Evolutionary conservation across 92 coral and sea anemone species (phyloP).

Genomic region (Virgularia gustaviana): DNA sequence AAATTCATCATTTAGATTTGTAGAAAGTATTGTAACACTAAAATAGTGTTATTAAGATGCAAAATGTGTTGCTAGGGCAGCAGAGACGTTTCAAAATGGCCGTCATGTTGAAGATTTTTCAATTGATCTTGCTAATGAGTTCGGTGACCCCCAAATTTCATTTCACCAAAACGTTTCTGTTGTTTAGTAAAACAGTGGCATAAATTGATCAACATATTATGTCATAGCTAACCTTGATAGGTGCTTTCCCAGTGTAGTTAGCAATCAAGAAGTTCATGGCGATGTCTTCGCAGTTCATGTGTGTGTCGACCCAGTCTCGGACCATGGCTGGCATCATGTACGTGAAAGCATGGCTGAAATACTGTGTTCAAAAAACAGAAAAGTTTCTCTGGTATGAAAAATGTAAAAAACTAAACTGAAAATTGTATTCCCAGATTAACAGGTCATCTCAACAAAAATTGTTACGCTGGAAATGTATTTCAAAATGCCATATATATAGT

Average conservation of each 20-base stretch:
- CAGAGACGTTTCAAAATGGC: too few relatives aligned
- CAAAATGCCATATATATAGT: too few relatives aligned
- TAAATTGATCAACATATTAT: neutral
- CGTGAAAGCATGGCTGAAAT: conserved; percentile 85
- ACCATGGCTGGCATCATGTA: conserved; percentile 95
- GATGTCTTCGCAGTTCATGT: conserved; percentile 99
- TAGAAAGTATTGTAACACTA: too few relatives aligned
- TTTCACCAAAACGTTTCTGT: neutral
- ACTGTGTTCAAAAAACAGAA: conserved; percentile 42
- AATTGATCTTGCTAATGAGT: too few relatives aligned
- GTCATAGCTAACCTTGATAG: conserved; percentile 84
- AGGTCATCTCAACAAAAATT: neutral
- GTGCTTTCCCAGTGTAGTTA: conserved; percentile 97
- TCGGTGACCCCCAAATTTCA: too few relatives aligned
- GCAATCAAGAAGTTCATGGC: conserved; percentile 96
- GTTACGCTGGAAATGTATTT: too few relatives aligned
- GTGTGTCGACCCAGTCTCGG: conserved; percentile 86
- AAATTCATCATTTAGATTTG: too few relatives aligned
- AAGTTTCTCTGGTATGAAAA: neutral
- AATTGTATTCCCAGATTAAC: neutral
- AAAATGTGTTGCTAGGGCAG: too few relatives aligned
- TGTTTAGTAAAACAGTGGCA: neutral
- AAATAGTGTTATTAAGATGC: neutral
- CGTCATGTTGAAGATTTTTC: too few relatives aligned
- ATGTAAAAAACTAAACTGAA: neutral